phyloP scores from a whole-genome alignment of 2,888 invertebrate species.

The Iphiclides podalirius region DNA sequence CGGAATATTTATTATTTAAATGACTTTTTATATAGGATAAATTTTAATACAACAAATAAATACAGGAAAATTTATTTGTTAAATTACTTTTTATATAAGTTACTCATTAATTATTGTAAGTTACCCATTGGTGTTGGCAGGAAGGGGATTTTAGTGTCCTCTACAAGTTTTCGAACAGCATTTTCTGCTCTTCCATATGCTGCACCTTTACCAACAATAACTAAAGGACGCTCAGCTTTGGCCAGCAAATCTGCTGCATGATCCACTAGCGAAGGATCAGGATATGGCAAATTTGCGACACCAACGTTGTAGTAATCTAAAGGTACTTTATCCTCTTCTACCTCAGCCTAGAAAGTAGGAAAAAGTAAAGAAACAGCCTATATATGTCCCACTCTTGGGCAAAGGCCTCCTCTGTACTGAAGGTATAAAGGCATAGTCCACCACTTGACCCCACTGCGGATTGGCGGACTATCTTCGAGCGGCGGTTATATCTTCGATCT shows the following conservation, averaged over 20 bases:
- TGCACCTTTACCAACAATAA: slow-evolving; percentile 95
- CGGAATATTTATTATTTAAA: too few species aligned
- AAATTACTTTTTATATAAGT: too few species aligned
- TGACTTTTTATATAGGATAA: too few species aligned
- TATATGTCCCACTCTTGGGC: too few species aligned
- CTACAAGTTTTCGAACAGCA: slow-evolving; percentile 84
- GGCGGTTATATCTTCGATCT: too few species aligned
- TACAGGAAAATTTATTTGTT: too few species aligned
- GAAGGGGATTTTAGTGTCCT: slow-evolving; percentile 89
- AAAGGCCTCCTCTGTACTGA: too few species aligned
- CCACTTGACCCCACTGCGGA: too few species aligned
- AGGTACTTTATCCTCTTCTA: slow-evolving; percentile 63
- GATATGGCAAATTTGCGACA: slow-evolving; percentile 84
- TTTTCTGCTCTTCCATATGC: slow-evolving; percentile 90
- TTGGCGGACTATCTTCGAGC: too few species aligned
- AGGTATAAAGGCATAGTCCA: too few species aligned
- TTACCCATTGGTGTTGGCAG: slow-evolving; percentile 96
- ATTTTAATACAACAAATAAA: too few species aligned
- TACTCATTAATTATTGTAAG: slow-evolving; percentile 15
- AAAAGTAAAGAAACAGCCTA: too few species aligned
- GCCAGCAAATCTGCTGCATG: slow-evolving; percentile 85
- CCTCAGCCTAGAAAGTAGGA: slow-evolving; percentile 49
- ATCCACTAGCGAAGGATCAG: slow-evolving; percentile 84
- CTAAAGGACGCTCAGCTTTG: slow-evolving; percentile 88
- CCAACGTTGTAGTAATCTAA: slow-evolving; percentile 74